Conservation (phyloP, 2,113 vertebrate genomes). For the Zosterops borbonicus region DNA sequence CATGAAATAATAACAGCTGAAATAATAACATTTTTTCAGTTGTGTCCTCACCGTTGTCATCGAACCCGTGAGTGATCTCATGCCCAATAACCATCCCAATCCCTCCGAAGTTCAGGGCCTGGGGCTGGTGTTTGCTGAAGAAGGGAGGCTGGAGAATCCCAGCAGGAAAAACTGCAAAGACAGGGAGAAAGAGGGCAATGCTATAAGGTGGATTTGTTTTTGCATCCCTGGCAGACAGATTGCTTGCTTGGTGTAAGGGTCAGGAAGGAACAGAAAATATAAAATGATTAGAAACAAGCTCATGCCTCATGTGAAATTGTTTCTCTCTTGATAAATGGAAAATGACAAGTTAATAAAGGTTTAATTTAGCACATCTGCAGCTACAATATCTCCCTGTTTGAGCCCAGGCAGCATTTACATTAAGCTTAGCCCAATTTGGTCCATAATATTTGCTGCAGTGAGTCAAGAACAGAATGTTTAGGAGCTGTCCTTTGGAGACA, state of each 20-base stretch:
- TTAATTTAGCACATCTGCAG: conserved; percentile 22
- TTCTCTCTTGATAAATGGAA: background rate
- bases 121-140: conserved; percentile 93
- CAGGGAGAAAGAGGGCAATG: background rate
- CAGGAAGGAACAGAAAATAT: background rate
- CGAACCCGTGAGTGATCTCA: conserved; percentile 95
- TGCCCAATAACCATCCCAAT: conserved; percentile 98
- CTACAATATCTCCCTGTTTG: background rate
- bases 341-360: conserved; percentile 1
- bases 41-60: conserved; percentile 87
- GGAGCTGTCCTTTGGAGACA: background rate
- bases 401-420: background rate
- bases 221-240: background rate
- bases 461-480: background rate
- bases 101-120: conserved; percentile 93
- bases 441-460: background rate
- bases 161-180: conserved; percentile 89
- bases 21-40: background rate
- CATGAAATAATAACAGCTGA: background rate
- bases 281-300: background rate
- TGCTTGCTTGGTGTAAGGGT: background rate
- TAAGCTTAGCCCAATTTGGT: background rate
- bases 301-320: background rate
- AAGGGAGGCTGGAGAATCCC: conserved; percentile 97
- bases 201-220: background rate